These are phyloP conservation scores for Neodontobutis hainanensis DNA, from an alignment of 2,113 vertebrate species.

Conservation along the genomic window DNA sequence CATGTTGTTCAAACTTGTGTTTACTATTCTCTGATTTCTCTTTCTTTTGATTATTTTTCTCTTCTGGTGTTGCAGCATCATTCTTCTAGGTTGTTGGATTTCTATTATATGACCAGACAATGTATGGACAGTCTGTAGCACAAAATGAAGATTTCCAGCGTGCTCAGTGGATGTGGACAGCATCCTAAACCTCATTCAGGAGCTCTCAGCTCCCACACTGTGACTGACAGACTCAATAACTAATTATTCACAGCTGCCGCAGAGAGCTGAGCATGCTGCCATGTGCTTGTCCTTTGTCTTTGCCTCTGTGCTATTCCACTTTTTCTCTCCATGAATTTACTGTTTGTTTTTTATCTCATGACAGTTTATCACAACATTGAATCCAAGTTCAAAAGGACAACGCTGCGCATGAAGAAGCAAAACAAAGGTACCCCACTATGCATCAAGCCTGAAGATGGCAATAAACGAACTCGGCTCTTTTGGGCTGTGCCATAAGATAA, in stretches of 20 bases:
- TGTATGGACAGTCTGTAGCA: background rate
- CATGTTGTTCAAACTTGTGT: background rate
- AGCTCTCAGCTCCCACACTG: slow-evolving; percentile 6
- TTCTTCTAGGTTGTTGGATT: background rate
- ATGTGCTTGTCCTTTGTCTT: slow-evolving; percentile 1
- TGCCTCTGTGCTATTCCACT: background rate
- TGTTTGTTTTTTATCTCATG: slow-evolving; percentile 31
- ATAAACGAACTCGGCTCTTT: background rate
- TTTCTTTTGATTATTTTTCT: background rate
- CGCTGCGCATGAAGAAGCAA: slow-evolving; percentile 91
- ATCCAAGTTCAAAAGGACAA: slow-evolving; percentile 87
- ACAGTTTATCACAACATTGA: slow-evolving; percentile 92
- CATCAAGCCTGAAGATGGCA: background rate
- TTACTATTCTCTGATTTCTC: background rate
- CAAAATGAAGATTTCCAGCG: slow-evolving; percentile 8
- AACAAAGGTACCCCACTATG: slow-evolving; percentile 74
- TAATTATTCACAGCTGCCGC: slow-evolving; percentile 49
- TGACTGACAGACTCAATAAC: slow-evolving; percentile 25
- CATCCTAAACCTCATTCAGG: slow-evolving; percentile 9
- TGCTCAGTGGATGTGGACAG: background rate
- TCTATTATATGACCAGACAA: background rate
- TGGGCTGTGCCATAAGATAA: background rate
- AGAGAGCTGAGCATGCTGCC: slow-evolving; percentile 13
- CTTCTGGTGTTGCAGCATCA: slow-evolving; percentile 19
- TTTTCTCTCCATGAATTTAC: background rate